Evolutionary conservation across 37 sponge, comb jelly and placozoan species (phyloP), one percentile per base, ranked within the genome.

Genomic region (Bolinopsis microptera): DNA sequence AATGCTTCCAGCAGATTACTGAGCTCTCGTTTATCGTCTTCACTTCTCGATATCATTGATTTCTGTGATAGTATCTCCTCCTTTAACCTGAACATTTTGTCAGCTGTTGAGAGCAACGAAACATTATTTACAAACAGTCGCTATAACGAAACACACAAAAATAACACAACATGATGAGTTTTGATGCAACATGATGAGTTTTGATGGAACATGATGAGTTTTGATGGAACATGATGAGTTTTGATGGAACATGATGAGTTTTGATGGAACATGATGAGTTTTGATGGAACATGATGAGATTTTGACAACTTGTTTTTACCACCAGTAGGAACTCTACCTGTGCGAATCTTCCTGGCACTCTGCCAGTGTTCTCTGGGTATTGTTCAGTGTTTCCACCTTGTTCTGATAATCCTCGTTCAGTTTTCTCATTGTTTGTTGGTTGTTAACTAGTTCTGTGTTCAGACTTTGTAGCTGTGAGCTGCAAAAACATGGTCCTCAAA

Each of bases 21-120:
- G n/a, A 86, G 61, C 90, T 86, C 90, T 38, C 30, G 34, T 38
- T 86, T 86, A 3, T 86, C 90, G 41, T 86, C 90, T 30, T 86
- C 90, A 40, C 16, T 18, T 5, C 61, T 35, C 0, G 61, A 24
- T 24, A 86, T 21, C 28, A 38, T n/a, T 0, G 61, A 41, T 25
- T 86, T 86, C 28, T 33, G 90, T 0, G 61, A 39, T 0, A 34
- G 27, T 13, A 86, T 86, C n/a, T 39, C 61, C 28, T 86, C 90
- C 61, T 86, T 86, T 27, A 86, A 26, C n/a, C 90, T 77, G 80
- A n/a, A n/a, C n/a, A n/a, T n/a, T n/a, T n/a, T n/a, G n/a, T n/a
- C n/a, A n/a, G n/a, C n/a, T n/a, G n/a, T n/a, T n/a, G n/a, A n/a
- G n/a, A n/a, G n/a, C n/a, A n/a, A n/a, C n/a, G n/a, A n/a, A n/a